Conservation (phyloP, 2,888 invertebrate species). For the Noctua fimbriata region DNA sequence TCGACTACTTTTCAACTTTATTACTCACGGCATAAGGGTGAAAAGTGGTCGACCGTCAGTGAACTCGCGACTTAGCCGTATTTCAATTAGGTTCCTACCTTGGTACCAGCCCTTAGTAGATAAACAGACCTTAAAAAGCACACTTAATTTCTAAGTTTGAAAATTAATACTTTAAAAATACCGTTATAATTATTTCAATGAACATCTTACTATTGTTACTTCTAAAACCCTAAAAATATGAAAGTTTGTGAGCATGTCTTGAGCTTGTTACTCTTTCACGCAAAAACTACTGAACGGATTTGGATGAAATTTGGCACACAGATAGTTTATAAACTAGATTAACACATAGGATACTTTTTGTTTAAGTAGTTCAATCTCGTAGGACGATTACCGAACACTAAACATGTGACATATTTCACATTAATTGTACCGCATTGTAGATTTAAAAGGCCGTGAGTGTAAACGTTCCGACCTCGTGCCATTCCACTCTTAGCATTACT, state of each 20-base stretch:
- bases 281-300: too few relatives aligned
- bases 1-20: too few relatives aligned
- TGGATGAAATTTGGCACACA: neutral
- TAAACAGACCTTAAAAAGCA: neutral
- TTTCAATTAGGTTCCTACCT: neutral
- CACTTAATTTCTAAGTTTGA: neutral
- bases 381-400: neutral
- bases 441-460: slow-evolving; percentile 1
- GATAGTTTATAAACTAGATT: neutral
- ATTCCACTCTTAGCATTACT: neutral
- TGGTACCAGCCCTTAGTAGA: too few relatives aligned
- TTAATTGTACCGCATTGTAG: neutral
- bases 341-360: too few relatives aligned
- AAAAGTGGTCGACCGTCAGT: too few relatives aligned
- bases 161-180: neutral
- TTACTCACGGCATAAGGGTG: too few relatives aligned
- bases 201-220: neutral
- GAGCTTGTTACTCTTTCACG: too few relatives aligned
- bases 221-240: too few relatives aligned
- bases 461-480: slow-evolving; percentile 22
- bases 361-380: too few relatives aligned
- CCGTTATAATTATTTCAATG: neutral
- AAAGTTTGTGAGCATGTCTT: too few relatives aligned
- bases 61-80: neutral
- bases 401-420: neutral